Percentiles rank a stretch among this genome's conserved stretches.
These are phyloP conservation scores for Formica exsecta DNA, from an alignment of 1,140 invertebrate genomes.

Conservation along the genomic window DNA sequence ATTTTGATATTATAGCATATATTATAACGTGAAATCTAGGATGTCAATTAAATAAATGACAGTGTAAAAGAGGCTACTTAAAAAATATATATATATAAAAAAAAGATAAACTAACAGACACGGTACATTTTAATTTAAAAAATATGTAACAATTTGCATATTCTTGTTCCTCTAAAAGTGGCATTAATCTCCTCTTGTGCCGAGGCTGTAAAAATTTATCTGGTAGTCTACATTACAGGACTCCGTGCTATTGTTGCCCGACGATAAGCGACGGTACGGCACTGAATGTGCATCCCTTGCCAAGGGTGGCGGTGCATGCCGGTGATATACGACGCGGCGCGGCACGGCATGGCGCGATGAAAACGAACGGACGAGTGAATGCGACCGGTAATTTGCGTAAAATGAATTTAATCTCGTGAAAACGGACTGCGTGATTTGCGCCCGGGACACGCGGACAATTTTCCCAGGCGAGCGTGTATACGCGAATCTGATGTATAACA, in stretches of 20 bases:
- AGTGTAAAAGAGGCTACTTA: too few relatives aligned
- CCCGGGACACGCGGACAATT: constrained; percentile 19
- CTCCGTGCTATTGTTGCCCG: constrained; percentile 21
- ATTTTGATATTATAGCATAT: too few relatives aligned
- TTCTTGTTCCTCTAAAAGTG: constrained; percentile 35
- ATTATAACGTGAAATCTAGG: too few relatives aligned
- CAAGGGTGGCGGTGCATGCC: constrained; percentile 9
- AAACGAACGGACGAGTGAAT: constrained; percentile 62
- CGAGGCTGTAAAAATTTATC: constrained; percentile 40
- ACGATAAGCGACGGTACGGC: constrained; percentile 43
- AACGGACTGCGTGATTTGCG: constrained; percentile 63
- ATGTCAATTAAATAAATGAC: too few relatives aligned
- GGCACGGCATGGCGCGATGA: constrained; percentile 48
- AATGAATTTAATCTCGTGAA: constrained; percentile 71
- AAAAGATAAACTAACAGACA: not conserved
- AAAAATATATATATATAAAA: too few relatives aligned
- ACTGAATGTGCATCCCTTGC: constrained; percentile 53
- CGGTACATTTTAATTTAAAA: constrained; percentile 21
- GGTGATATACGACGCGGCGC: constrained; percentile 59
- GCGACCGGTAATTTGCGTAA: constrained; percentile 68
- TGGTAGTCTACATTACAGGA: constrained; percentile 28
- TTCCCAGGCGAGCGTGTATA: constrained; percentile 35
- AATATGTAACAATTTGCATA: constrained; percentile 19
- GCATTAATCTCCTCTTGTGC: constrained; percentile 29
- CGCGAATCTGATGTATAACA: constrained; percentile 11